Base-by-base conservation (phyloP, 2,888 invertebrate genomes). In the Resseliella maxima region DNA sequence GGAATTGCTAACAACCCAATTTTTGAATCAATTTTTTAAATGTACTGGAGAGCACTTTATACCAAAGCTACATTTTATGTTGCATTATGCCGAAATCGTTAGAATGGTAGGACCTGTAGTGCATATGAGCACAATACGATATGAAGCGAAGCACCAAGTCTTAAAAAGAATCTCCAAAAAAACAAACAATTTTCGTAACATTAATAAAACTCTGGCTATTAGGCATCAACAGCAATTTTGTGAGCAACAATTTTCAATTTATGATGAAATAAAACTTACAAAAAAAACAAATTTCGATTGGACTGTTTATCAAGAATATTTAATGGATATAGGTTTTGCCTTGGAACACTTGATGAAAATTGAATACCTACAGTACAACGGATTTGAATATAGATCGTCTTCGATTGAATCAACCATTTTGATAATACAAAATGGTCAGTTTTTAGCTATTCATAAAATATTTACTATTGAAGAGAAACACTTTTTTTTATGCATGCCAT, bases 51-150 rank as follows among this genome's bases (percentile, higher is more conserved):
- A 50, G 21, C 12, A 64, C 41, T 81, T 87, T 46, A 83, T 12
- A 54, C 87, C 87, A 3, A 87, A 87, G 83, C 86, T 87, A 31
- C 86, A 87, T 87, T 87, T 88, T 50, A 86, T 87, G 50, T 38
- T 87, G 1, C 88, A 87, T 86, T 88, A 88, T 85, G 81, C 86
- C 5, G 85, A n/a, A 50, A 81, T 86, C 27, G 86, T 87, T 59
- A 72, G 86, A 72, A 87, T 87, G 86, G 59, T 87, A 36, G 87
- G 87, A 41, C 87, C 87, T 36, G 54, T 88, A 50, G 87, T 87
- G 85, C 38, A 45, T 85, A 86, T 88, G 72, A 87, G 87, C 87
- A 86, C 87, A 46, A 86, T 88, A 85, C 46, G 87, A 85, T 87
- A 87, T 86, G 88, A 88, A 86, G 86, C 86, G 15, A 87, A 87